Evolutionary conservation across 2,888 invertebrate species (phyloP).

Genomic region (Macaria notata): DNA sequence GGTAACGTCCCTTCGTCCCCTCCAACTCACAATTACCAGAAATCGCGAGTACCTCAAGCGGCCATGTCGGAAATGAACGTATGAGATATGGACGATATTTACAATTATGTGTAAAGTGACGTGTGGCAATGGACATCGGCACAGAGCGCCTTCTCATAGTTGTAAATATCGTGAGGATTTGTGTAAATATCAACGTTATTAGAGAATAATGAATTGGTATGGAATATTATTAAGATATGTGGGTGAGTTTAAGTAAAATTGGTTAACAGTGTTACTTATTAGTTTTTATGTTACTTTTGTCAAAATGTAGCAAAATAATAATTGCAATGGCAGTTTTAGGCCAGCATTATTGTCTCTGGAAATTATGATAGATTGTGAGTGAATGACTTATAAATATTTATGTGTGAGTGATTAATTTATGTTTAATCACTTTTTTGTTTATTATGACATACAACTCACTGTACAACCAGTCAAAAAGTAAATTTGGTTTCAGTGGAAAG

Average conservation of each 20-base stretch:
- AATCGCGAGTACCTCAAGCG: conserved; percentile 87
- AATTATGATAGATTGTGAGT: no score
- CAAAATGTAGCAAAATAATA: no score
- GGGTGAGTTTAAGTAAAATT: conserved; percentile 17
- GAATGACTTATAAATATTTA: no score
- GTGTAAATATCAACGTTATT: conserved; percentile 53
- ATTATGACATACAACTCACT: no score
- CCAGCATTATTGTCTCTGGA: no score
- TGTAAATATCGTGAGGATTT: conserved; percentile 69
- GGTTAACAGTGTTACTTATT: conserved; percentile 10
- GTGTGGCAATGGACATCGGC: conserved; percentile 53
- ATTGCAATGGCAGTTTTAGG: no score
- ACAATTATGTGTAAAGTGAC: conserved; percentile 79
- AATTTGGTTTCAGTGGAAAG: no score
- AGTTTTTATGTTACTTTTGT: no score
- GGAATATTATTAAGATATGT: conserved; percentile 51
- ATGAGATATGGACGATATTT: conserved; percentile 86
- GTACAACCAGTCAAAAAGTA: no score
- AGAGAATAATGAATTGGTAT: conserved; percentile 47
- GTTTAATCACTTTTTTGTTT: no score
- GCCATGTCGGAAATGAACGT: conserved; percentile 95
- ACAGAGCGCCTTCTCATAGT: conserved; percentile 63
- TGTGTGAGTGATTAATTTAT: no score
- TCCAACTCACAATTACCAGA: conserved; percentile 75
- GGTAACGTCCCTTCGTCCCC: conserved; percentile 61